Evolutionary conservation across 1,140 invertebrate species (phyloP), one percentile per base, ranked within the genome.

Genomic region (Drosophila nigromelanica): DNA sequence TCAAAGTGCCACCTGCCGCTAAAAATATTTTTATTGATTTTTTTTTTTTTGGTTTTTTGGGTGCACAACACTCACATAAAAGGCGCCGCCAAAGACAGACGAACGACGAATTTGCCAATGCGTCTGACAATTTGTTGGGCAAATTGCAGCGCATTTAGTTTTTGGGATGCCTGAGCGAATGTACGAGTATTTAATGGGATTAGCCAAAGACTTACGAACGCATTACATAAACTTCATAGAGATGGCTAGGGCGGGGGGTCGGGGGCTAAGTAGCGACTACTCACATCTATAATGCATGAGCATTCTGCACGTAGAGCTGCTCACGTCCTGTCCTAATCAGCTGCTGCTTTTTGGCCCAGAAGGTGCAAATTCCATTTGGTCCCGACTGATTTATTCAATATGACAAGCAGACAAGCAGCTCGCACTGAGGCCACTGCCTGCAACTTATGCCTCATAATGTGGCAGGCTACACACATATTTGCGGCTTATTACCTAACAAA

Each of bases 341-440:
- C 47, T 55, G 63, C 11, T 18, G 56, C 33, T 62, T 24, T 33
- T 18, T 58, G 24, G 39, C 37, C 69, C 72, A 77, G 76, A 74
- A 83, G 80, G 80, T 85, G 80, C 80, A 83, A 83, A 83, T 83
- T 83, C 80, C 58, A 83, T 83, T 83, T 40, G 37, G 52, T 39
- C 37, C 39, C 15, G 73, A 27, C 59, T 83, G 80, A 85, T 73
- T 85, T 82, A 85, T 85, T 85, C 81, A 85, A 85, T 86, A 73
- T 80, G 80, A 85, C 81, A 85, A 56, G 55, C 79, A 48, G 55
- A 50, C 39, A 58, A 35, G 8, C 7, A 54, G 55, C 50, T 35
- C 42, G 35, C 12, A 27, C 33, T 33, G n/a, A n/a, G n/a, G n/a
- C n/a, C n/a, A 48, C 27, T 18, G 18, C 18, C 2, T 40, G 56